Evolutionary conservation across 2,113 vertebrate species (phyloP).

Genomic region (Corydoras maculifer): DNA sequence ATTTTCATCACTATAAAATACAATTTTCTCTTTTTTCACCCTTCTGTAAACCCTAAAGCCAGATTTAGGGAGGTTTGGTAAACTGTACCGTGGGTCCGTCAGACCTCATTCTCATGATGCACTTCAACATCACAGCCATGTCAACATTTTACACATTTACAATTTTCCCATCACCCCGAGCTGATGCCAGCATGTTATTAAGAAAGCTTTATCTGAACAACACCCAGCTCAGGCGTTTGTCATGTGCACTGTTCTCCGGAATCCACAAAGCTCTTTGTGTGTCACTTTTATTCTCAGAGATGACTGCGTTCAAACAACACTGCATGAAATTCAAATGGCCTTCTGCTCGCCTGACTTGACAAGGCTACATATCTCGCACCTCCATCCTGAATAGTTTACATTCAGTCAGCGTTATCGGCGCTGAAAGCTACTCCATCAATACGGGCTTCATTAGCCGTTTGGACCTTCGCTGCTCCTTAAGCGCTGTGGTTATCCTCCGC

Average conservation of each 20-base stretch:
- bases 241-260: neutral
- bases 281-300: conserved; percentile 5
- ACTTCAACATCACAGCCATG: too few species aligned
- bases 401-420: conserved; percentile 14
- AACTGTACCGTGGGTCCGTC: too few species aligned
- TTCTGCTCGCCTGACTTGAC: neutral
- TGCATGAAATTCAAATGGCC: neutral
- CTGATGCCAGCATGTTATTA: conserved; percentile 6
- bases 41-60: too few species aligned
- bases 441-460: conserved; percentile 36
- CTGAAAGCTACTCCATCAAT: conserved; percentile 37
- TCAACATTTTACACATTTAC: too few species aligned
- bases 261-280: conserved; percentile 2
- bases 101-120: too few species aligned
- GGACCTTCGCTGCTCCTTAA: conserved; percentile 34
- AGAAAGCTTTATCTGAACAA: conserved; percentile 17
- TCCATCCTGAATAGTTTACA: conserved; percentile 3
- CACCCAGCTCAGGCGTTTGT: neutral
- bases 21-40: too few species aligned
- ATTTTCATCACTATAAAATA: too few species aligned
- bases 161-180: conserved; percentile 1
- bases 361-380: neutral
- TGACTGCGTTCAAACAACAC: neutral
- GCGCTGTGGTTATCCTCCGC: neutral
- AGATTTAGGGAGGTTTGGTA: too few species aligned